Evolutionary conservation across 2,113 vertebrate species (phyloP), one percentile per base, ranked within the genome.

Genomic region (Sebastes schlegelii): DNA sequence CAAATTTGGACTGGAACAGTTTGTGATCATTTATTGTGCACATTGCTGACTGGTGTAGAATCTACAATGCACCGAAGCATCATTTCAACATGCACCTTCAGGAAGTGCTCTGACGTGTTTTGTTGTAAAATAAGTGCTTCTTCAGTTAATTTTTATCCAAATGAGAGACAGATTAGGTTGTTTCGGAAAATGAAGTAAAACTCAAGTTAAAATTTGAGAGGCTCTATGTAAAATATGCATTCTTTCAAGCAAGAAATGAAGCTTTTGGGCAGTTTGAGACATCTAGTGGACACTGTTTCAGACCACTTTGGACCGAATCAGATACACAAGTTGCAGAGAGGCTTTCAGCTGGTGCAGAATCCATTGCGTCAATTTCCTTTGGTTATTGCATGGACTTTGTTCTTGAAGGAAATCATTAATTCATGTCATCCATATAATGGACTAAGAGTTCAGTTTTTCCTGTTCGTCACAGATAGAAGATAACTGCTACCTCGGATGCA

Each of bases 401-500:
- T 77, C 55, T 52, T 58, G 23, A 49, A 23, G 9, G 21, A 74
- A 67, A 80, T 84, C 6, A 84, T 64, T 91, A 82, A 90, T 94
- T 88, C 83, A 93, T 87, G 82, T 90, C 77, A 92, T 90, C 40
- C 68, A 55, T 40, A 34, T 89, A 91, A 93, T 90, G 86, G 87
- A 63, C 77, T 23, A 1, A 73, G 66, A 45, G 21, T 40, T 74
- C 23, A 65, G 43, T 79, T 45, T 40, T 80, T 86, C 63, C 5
- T 52, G 51, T 65, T 67, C 21, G 49, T 87, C 75, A 84, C n/a
- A 84, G 82, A 88, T 80, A 13, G 70, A 73, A 80, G 92, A 94
- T 90, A 88, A 91, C 21, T 23, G 34, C 52, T 49, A 11, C 4
- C 46, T 63, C 49, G 82, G 84, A 85, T 90, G 65, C 82, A 72